These are phyloP conservation scores for Simalia tracyae DNA, from an alignment of 2,797 vertebrate genomes.

Conservation along the genomic window DNA sequence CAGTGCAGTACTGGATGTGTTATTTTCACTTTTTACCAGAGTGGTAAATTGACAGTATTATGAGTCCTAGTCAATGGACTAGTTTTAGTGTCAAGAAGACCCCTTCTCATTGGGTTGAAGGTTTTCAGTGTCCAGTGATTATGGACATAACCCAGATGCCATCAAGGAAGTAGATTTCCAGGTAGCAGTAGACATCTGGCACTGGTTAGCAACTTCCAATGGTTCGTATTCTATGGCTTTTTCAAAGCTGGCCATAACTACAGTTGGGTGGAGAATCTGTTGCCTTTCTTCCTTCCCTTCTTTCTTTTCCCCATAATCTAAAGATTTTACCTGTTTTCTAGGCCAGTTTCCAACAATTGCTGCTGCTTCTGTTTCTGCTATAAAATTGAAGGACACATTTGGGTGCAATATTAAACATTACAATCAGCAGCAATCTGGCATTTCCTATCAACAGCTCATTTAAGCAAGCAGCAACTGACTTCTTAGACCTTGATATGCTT, in stretches of 20 bases:
- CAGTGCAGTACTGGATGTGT: too few species aligned
- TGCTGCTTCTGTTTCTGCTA: background rate
- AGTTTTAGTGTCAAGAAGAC: too few species aligned
- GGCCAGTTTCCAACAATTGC: background rate
- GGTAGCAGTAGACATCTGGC: background rate
- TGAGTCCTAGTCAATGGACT: too few species aligned
- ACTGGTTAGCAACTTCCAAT: background rate
- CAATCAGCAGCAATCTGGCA: conserved; percentile 6
- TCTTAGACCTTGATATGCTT: conserved; percentile 45
- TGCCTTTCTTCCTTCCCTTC: background rate
- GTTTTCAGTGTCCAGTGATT: background rate
- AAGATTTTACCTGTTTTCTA: background rate
- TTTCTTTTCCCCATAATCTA: background rate
- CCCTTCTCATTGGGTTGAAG: too few species aligned
- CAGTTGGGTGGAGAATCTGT: background rate
- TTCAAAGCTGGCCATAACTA: background rate
- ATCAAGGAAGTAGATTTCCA: background rate
- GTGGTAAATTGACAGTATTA: too few species aligned
- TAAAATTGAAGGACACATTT: background rate
- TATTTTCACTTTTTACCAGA: too few species aligned
- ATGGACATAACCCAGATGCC: background rate
- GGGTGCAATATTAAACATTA: background rate
- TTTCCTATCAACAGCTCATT: conserved; percentile 31
- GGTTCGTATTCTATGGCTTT: background rate
- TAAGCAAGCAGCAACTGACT: conserved; percentile 29